Evolutionary conservation across 2,888 invertebrate genomes (phyloP).

Genomic region (Dolomedes plantarius): DNA sequence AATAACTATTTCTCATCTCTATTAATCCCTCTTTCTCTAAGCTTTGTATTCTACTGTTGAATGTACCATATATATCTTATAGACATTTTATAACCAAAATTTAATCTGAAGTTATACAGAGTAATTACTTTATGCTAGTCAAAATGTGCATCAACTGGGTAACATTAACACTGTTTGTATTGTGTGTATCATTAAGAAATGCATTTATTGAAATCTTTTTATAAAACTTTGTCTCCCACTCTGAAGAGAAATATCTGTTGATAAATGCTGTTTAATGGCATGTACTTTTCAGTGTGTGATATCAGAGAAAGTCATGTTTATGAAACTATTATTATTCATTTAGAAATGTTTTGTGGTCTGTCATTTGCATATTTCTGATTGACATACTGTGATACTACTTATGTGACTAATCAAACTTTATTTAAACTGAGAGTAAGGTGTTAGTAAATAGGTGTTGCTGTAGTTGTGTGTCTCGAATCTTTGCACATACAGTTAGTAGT

Average conservation of each 20-base stretch:
- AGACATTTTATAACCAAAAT: not conserved
- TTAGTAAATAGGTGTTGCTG: not conserved
- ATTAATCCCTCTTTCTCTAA: too few species aligned
- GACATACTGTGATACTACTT: constrained; percentile 31
- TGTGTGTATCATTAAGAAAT: not conserved
- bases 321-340: not conserved
- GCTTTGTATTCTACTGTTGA: not conserved
- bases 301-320: not conserved
- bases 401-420: constrained; percentile 9
- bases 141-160: not conserved
- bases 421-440: not conserved
- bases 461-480: constrained; percentile 10
- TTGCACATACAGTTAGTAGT: not conserved
- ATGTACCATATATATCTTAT: not conserved
- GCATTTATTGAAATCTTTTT: constrained; percentile 5
- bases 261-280: not conserved
- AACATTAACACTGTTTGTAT: not conserved
- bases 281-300: not conserved
- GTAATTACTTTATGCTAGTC: not conserved
- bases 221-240: not conserved
- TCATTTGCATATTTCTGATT: constrained; percentile 35
- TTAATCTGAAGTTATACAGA: not conserved
- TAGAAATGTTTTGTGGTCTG: constrained; percentile 9
- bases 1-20: not conserved
- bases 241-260: not conserved